Percentiles rank a stretch among this genome's conserved stretches.
These are phyloP conservation scores for Triplophysa tibetana DNA, from an alignment of 2,113 vertebrate species.

Conservation along the genomic window DNA sequence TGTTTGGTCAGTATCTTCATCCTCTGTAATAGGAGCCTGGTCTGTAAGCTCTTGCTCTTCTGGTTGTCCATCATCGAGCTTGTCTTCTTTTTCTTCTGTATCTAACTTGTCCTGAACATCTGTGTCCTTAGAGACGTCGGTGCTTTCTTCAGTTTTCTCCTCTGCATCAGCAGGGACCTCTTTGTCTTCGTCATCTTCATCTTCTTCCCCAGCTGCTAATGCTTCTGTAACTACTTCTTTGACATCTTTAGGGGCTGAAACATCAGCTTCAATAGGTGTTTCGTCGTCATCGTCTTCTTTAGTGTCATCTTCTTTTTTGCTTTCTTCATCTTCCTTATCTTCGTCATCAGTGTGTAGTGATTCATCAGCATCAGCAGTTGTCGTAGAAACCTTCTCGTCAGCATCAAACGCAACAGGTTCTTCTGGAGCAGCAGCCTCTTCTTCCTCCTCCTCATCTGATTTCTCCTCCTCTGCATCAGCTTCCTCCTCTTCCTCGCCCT, in stretches of 20 bases:
- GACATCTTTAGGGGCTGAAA: not conserved
- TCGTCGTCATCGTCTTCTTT: not conserved
- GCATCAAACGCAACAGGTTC: slow-evolving; percentile 14
- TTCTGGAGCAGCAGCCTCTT: not conserved
- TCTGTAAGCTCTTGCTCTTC: not conserved
- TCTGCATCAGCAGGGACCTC: no score
- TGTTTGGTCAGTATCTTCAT: slow-evolving; percentile 21
- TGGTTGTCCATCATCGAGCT: not conserved
- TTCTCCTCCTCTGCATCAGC: not conserved
- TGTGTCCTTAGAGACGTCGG: no score
- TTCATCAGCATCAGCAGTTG: not conserved
- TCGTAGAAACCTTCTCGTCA: not conserved
- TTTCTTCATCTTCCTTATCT: not conserved
- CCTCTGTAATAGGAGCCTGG: not conserved
- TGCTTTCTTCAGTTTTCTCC: no score
- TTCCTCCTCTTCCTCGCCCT: not conserved
- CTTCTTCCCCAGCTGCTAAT: slow-evolving; percentile 14
- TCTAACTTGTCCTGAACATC: no score
- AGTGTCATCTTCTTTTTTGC: not conserved
- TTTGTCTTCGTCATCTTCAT: not conserved
- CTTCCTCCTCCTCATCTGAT: not conserved
- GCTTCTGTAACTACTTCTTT: slow-evolving; percentile 1
- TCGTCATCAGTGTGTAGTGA: not conserved
- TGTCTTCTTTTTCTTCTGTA: no score
- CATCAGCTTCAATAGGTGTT: not conserved